A percentile compares a stretch with the other conserved stretches of the same genome.
phyloP scores from a whole-genome alignment of 2,113 vertebrate genomes.

The Tamias sibiricus region DNA sequence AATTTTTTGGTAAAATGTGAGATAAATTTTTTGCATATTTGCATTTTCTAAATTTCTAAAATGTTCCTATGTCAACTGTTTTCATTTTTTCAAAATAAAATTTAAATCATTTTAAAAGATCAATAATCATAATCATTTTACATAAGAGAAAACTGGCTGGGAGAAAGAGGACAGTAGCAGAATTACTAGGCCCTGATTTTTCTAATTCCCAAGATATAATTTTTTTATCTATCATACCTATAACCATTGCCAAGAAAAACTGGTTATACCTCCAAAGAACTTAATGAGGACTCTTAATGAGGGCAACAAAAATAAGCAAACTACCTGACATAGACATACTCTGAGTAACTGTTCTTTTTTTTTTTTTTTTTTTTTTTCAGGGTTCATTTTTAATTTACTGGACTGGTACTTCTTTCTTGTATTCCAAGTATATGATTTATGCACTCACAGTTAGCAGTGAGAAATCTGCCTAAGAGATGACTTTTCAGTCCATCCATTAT shows the following conservation, averaged over 20 bases:
- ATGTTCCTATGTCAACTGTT: background rate
- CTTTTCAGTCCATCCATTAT: background rate
- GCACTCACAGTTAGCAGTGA: background rate
- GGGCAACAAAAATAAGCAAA: background rate
- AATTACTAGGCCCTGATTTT: background rate
- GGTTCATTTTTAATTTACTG: background rate
- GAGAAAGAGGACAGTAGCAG: background rate
- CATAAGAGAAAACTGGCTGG: background rate
- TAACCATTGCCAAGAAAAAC: background rate
- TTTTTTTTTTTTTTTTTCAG: no score
- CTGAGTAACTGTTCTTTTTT: no score
- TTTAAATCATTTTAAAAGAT: background rate
- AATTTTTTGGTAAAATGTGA: background rate
- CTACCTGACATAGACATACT: background rate
- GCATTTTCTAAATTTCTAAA: background rate
- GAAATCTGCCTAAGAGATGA: background rate
- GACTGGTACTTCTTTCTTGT: background rate
- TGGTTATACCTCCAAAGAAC: background rate
- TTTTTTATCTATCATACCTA: background rate
- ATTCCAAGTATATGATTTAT: background rate
- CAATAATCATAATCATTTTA: background rate
- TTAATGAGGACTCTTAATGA: background rate
- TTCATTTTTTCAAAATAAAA: background rate
- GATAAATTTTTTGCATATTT: background rate
- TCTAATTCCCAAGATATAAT: background rate